Evolutionary conservation across 2,888 invertebrate species (phyloP).

Genomic region (Synergus laeviventris): DNA sequence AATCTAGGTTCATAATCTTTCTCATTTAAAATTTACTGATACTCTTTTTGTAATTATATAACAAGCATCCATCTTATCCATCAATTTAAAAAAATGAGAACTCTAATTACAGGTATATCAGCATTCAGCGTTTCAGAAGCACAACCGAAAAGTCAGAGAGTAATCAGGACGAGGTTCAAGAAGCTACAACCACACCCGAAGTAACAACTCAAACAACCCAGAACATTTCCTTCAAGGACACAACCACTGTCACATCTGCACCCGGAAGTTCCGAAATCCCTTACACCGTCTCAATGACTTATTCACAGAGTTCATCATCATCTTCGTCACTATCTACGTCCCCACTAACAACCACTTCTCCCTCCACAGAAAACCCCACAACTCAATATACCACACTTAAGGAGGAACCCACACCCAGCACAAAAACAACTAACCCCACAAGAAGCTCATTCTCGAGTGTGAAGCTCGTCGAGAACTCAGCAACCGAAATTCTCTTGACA

Average conservation of each 20-base stretch:
- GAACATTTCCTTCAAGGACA: constrained; percentile 42
- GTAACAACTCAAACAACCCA: constrained; percentile 45
- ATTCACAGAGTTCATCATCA: constrained; percentile 45
- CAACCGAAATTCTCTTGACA: constrained; percentile 67
- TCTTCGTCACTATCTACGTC: constrained; percentile 54
- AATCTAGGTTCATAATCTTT: constrained; percentile 63
- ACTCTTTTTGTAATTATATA: not conserved
- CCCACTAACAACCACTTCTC: constrained; percentile 55
- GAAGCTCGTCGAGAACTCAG: constrained; percentile 67
- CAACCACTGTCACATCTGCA: constrained; percentile 7
- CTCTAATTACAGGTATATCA: constrained; percentile 72
- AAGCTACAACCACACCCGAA: constrained; percentile 43
- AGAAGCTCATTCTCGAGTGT: constrained; percentile 54
- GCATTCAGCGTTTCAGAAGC: constrained; percentile 72
- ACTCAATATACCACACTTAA: constrained; percentile 17
- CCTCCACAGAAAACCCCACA: constrained; percentile 40
- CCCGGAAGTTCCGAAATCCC: constrained; percentile 29
- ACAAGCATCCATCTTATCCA: not conserved
- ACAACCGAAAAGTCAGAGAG: constrained; percentile 59
- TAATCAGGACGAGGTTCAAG: constrained; percentile 47
- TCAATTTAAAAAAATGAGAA: not conserved
- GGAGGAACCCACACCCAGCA: not conserved
- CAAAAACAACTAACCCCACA: constrained; percentile 41
- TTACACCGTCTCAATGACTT: constrained; percentile 35
- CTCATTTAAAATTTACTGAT: not conserved